Evolutionary conservation across 2,113 vertebrate genomes (phyloP), one percentile per base, ranked within the genome.

Genomic region (Nannospalax galili): DNA sequence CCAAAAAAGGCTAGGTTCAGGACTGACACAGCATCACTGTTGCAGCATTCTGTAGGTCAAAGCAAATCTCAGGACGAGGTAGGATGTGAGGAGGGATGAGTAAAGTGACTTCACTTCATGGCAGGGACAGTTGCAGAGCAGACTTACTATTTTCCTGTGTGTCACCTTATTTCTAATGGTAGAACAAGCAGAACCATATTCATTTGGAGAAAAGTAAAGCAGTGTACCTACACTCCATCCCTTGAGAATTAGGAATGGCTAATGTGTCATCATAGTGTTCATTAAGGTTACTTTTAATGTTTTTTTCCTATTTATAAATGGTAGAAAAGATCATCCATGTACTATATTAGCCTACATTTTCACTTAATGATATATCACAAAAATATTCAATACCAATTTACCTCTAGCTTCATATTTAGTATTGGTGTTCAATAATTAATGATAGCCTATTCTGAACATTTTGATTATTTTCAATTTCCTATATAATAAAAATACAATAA

Each of bases 381-480:
- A 73, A 91, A 40, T 86, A 11, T 69, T 56, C 26, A 80, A 16
- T 40, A 64, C 65, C 0, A 69, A 58, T 93, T 72, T 84, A 91
- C 58, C 62, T 69, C 9, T 9, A 80, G 28, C 1, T 84, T 84
- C 37, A 52, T 40, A 45, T 62, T 91, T 89, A 69, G 0, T 75
- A 74, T 26, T 79, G 45, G 5, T n/a, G 32, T 89, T 85, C 64
- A 77, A 72, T 79, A 88, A 89, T 56, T 64, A 78, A 48, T 67
- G 48, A 62, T n/a, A 72, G 14, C 19, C 5, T 91, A 15, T 60
- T 65, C 52, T 88, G 40, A 26, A 72, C 32, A 88, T 73, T 84
- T 91, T 88, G 17, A 40, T 91, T 84, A 67, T 42, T 84, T 84
- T 92, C 11, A 69, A 75, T 79, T 91, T 95, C n/a, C 77, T 56